Evolutionary conservation across 2,888 invertebrate species (phyloP), one percentile per base, ranked within the genome.

Genomic region (Machimus rusticus): DNA sequence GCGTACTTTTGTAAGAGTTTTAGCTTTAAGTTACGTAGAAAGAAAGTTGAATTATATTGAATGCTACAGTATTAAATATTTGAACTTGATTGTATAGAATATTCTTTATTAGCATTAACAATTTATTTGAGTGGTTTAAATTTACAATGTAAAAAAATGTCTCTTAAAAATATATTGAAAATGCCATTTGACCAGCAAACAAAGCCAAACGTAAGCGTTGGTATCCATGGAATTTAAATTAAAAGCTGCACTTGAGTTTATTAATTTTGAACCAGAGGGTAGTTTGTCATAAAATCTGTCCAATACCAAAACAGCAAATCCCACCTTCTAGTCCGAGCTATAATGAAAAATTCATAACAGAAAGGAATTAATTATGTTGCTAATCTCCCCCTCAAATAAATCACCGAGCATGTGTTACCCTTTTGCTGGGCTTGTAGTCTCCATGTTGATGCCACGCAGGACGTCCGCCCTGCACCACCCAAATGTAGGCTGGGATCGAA

Each of bases 321-420:
- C 28, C 28, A 66, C 28, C 23, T 66, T 19, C 66, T 12, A 6
- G 66, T 23, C 9, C 66, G 23, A 23, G 28, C 66, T n/a, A 12
- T 76, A 76, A 37, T 66, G 66, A 84, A 84, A 84, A 84, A 43
- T 74, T 74, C 23, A 85, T 74, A 74, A n/a, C 43, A 28, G 16
- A 46, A 76, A 79, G 57, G 74, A 74, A 85, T 85, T 85, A 85
- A 85, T 74, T 85, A 57, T 84, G 28, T 74, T 66, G 31, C 82
- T 85, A 85, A 85, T 74, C 85, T 46, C 66, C 85, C 66, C 74
- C 16, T 85, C 28, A 74, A 39, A 85, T 85, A 85, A 85, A 74
- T 85, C 85, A 85, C 51, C 23, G 74, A 34, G 31, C 43, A 85
- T 85, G 85, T 74, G 85, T 85, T 46, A 74, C 74, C 74, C 85